Percentiles rank a stretch among this genome's conserved stretches.
Conservation (phyloP, 37 sponge, comb jelly and placozoan species). For the Mnemiopsis leidyi region DNA sequence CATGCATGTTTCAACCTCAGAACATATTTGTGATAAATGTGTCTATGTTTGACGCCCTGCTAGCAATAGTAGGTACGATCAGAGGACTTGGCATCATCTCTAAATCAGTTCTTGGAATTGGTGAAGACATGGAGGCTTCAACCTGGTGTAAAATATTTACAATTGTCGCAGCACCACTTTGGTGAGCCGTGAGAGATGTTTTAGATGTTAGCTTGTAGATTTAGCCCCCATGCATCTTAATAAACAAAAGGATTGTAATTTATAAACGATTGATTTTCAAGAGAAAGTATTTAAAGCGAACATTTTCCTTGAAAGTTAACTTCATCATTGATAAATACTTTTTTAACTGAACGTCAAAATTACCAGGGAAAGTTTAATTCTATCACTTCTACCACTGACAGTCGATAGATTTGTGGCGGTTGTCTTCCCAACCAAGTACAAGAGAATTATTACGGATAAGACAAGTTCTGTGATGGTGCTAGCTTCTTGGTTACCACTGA, state of each 20-base stretch:
- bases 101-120: background rate
- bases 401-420: background rate
- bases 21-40: background rate
- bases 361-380: background rate
- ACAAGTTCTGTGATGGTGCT: background rate
- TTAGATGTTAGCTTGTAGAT: too few species aligned
- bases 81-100: constrained; percentile 15
- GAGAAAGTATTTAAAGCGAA: too few species aligned
- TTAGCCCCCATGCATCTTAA: too few species aligned
- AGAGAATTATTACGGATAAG: background rate
- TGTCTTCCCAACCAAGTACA: background rate
- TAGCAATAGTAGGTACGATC: background rate
- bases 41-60: constrained; percentile 20
- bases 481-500: constrained; percentile 12
- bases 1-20: background rate
- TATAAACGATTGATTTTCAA: too few species aligned
- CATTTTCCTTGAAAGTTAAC: too few species aligned
- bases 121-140: background rate
- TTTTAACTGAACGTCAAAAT: background rate
- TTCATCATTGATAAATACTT: background rate
- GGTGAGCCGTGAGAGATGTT: background rate
- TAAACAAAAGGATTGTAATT: too few species aligned
- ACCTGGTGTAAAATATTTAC: background rate
- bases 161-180: background rate
- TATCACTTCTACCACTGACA: background rate